phyloP scores from a whole-genome alignment of 53 echinoderm and acorn worm genomes.

The Paracentrotus lividus region DNA sequence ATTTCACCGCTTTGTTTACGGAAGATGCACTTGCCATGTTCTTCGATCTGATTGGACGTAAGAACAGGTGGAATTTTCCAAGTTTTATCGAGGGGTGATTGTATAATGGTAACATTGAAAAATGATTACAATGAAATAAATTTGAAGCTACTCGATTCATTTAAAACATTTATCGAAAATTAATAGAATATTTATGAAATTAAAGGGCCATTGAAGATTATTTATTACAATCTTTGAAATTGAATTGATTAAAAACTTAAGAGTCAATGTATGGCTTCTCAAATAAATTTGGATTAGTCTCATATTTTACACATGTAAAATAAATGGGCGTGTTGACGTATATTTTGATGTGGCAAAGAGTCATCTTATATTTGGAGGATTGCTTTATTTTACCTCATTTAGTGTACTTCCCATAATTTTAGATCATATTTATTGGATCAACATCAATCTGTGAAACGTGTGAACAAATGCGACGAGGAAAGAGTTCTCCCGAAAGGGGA shows the following conservation, averaged over 20 bases:
- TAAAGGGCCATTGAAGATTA: no score
- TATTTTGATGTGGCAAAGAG: neutral
- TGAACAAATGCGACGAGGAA: conserved; percentile 1
- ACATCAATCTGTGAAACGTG: neutral
- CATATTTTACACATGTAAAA: neutral
- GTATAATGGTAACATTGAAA: neutral
- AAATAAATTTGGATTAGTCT: neutral
- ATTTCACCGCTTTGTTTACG: conserved; percentile 22
- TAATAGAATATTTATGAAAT: neutral
- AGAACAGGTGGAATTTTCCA: neutral
- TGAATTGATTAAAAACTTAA: neutral
- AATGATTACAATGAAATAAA: neutral
- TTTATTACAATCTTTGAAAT: neutral
- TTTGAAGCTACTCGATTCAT: neutral
- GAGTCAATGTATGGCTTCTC: neutral
- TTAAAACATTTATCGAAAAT: neutral
- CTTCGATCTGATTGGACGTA: conserved; percentile 2
- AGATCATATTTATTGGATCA: neutral
- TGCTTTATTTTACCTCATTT: no score
- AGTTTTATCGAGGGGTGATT: neutral
- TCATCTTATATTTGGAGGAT: no score
- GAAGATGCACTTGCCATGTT: neutral
- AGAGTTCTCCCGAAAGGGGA: conserved; percentile 5
- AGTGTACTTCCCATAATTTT: no score
- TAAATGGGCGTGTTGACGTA: neutral